Evolutionary conservation across 2,113 vertebrate species (phyloP), one percentile per base, ranked within the genome.

Genomic region (Arenaria interpres): DNA sequence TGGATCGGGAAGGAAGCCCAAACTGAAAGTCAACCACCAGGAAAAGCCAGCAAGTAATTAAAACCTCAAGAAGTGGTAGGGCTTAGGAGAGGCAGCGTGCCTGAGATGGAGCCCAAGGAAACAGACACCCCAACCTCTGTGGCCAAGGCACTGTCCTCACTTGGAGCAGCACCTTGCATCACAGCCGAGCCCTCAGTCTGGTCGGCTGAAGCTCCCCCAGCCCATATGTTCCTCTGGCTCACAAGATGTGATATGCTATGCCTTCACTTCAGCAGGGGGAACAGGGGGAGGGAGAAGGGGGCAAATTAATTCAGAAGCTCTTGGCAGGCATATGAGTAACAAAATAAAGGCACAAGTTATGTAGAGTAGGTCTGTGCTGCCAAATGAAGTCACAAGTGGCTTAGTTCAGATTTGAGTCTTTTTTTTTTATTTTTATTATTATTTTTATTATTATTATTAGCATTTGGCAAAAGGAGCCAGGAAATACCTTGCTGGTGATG

Each of bases 401-500:
- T 89, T 82, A 48, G 74, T 78, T 92, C 33, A 73, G 59, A 80
- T 59, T 43, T 75, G 15, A 88, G 33, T 56, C 25, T 25, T 89
- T 77, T 68, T 77, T 68, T 28, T 45, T 23, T 79, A 33, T 90
- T 87, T 23, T 76, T 90, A 53, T 86, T 88, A 5, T 93, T 93
- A 4, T 93, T 94, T 2, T 91, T 95, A 60, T 93, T 95, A 64
- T 93, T 94, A 95, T 95, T 95, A 94, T 56, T 56, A 96, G 87
- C 30, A 94, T 93, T 96, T 96, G 92, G 85, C 96, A 96, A 96
- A 95, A 88, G 43, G 48, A 87, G 83, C 64, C 91, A 96, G 95
- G 92, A 98, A 97, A 96, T 96, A 96, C 92, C 92, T 96, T 93
- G 85, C 90, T 93, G 68, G 60, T 96, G 91, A 97, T 93, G 93